These are phyloP conservation scores for Pipistrellus kuhlii DNA, from an alignment of 2,797 vertebrate species.

Conservation along the genomic window DNA sequence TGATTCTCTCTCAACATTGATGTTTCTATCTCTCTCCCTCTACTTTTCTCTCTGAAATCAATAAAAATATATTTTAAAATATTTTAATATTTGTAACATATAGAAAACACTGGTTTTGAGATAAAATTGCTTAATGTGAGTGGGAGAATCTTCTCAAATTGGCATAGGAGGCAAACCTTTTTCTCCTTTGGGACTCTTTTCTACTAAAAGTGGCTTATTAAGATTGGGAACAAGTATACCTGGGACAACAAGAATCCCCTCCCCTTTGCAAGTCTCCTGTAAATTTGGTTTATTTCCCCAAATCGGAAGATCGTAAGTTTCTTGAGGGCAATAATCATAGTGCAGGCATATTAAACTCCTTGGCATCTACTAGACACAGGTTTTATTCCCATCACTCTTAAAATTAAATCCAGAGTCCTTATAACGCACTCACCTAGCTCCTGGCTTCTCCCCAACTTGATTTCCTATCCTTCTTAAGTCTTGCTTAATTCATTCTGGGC, in stretches of 20 bases:
- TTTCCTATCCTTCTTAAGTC: neutral
- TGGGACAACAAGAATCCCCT: neutral
- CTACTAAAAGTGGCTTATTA: neutral
- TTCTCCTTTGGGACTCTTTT: neutral
- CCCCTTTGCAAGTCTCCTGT: neutral
- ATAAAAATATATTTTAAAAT: too few relatives aligned
- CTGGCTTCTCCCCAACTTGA: neutral
- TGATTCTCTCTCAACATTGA: too few relatives aligned
- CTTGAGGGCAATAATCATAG: neutral
- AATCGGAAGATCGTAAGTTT: neutral
- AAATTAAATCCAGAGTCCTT: neutral
- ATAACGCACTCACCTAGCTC: neutral
- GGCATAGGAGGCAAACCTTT: neutral
- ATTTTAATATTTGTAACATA: neutral
- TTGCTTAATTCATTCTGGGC: neutral
- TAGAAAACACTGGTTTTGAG: neutral
- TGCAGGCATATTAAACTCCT: neutral
- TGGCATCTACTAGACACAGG: neutral
- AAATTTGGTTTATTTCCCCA: neutral
- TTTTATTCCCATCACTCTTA: slow-evolving; percentile 4
- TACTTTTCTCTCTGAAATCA: too few relatives aligned
- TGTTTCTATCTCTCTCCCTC: too few relatives aligned
- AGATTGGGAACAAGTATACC: neutral
- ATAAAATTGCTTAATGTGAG: neutral
- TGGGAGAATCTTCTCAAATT: neutral